Evolutionary conservation across 1,140 invertebrate species (phyloP).

Genomic region (Leptinotarsa defecta): DNA sequence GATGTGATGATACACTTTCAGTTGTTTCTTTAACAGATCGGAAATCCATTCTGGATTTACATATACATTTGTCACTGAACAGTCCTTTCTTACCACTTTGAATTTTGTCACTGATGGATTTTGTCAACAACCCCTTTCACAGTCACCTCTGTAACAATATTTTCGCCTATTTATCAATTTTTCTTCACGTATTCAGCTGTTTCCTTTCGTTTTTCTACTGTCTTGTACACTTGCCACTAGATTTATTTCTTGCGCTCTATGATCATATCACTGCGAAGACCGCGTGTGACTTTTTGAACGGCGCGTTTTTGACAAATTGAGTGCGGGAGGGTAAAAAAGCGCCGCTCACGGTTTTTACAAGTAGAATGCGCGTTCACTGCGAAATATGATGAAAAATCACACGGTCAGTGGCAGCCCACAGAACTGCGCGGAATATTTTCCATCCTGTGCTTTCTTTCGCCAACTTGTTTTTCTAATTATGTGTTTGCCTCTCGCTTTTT

Average conservation of each 20-base stretch:
- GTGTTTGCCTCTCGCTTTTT: conserved; percentile 36
- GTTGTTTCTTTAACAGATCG: not conserved
- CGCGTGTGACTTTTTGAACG: conserved; percentile 27
- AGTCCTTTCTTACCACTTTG: not conserved
- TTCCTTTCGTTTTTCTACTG: conserved; percentile 11
- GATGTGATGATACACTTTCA: not conserved
- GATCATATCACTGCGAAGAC: conserved; percentile 11
- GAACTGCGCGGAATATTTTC: conserved; percentile 53
- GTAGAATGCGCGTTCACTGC: conserved; percentile 26
- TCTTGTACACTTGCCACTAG: conserved; percentile 18
- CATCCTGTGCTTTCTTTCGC: conserved; percentile 44
- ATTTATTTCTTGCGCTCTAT: conserved; percentile 20
- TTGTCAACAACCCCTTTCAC: conserved; percentile 25
- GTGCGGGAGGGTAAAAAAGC: conserved; percentile 23
- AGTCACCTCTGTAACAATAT: conserved; percentile 30
- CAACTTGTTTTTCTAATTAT: conserved; percentile 50
- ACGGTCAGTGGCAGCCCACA: conserved; percentile 53
- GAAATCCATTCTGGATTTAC: not conserved
- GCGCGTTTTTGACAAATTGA: conserved; percentile 30
- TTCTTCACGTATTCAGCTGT: not conserved
- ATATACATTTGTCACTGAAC: not conserved
- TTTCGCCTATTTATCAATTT: conserved; percentile 5
- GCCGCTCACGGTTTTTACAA: conserved; percentile 27
- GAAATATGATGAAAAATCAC: conserved; percentile 55
- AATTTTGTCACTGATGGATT: not conserved